These are phyloP conservation scores for Sphenopsis melanotis DNA, from an alignment of 2,797 vertebrate species.

Conservation along the genomic window DNA sequence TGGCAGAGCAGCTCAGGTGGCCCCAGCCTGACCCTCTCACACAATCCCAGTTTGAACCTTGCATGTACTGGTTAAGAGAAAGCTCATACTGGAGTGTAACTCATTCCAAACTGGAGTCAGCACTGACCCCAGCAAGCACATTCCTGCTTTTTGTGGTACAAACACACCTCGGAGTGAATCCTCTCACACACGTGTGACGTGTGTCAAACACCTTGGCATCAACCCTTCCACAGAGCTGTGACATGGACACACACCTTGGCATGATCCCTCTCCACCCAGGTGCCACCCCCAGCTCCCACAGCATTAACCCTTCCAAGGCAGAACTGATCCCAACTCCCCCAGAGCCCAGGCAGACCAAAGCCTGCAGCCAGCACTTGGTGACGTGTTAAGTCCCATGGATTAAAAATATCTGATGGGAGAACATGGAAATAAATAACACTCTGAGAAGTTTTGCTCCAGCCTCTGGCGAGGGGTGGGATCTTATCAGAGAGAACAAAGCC, in stretches of 20 bases:
- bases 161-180: neutral
- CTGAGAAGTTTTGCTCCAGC: constrained; percentile 7
- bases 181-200: fast-evolving
- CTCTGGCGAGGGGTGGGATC: constrained; percentile 18
- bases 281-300: neutral
- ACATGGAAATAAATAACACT: neutral
- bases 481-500: constrained; percentile 57
- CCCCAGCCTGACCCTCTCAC: neutral
- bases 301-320: neutral
- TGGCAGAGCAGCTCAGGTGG: constrained; percentile 25
- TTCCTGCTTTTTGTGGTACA: neutral
- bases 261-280: neutral
- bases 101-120: neutral
- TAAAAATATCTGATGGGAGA: constrained; percentile 6
- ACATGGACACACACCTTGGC: neutral
- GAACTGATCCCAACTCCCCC: neutral
- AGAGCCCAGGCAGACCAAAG: neutral
- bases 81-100: neutral
- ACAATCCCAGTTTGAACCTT: neutral
- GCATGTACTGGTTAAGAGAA: neutral
- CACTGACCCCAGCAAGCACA: neutral
- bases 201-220: neutral
- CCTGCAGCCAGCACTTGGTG: neutral
- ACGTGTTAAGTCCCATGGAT: neutral
- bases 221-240: neutral